Evolutionary conservation across 1,140 invertebrate species (phyloP), one percentile per base, ranked within the genome.

Genomic region (Mactra quadrangularis): DNA sequence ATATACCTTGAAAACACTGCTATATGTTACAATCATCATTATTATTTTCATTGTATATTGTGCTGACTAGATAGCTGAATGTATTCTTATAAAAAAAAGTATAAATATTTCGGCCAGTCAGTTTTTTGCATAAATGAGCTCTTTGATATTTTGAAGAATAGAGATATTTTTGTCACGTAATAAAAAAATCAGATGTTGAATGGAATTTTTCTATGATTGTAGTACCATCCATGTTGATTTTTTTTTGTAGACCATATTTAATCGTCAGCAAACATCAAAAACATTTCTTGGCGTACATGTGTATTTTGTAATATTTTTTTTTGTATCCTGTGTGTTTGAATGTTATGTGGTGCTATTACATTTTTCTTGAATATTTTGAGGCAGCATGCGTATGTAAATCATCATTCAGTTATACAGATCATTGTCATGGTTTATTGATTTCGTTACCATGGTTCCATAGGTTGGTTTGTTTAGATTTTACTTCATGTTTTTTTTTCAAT

Each of bases 301-400:
- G 11, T 57, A 27, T 57, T 57, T 22, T 27, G 13, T 57, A n/a
- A 25, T 11, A 57, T 57, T 13, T 25, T 57, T 45, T 17, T 64
- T 9, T 64, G 33, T n/a, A 64, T 22, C 15, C 7, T n/a, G 62
- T 68, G 64, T 68, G 47, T 17, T 47, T 68, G 64, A 47, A 50
- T 25, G 19, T 22, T 45, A 41, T 47, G 64, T 31, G 64, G 64
- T 68, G 64, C 64, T 68, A 68, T 52, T 25, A 41, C 11, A 15
- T 45, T 45, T 68, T 68, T 68, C 64, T 47, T 68, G 64, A 31
- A 64, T 45, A 64, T 64, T n/a, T 38, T 45, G 60, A 64, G 60
- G 60, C 64, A 50, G 64, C 64, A 50, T 22, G 17, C n/a, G 19
- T 27, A 27, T 6, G 6, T 55, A 22, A 55, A 55, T 22, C 52